Conservation (phyloP, 53 echinoderm and acorn worm species). For the Crossaster papposus region DNA sequence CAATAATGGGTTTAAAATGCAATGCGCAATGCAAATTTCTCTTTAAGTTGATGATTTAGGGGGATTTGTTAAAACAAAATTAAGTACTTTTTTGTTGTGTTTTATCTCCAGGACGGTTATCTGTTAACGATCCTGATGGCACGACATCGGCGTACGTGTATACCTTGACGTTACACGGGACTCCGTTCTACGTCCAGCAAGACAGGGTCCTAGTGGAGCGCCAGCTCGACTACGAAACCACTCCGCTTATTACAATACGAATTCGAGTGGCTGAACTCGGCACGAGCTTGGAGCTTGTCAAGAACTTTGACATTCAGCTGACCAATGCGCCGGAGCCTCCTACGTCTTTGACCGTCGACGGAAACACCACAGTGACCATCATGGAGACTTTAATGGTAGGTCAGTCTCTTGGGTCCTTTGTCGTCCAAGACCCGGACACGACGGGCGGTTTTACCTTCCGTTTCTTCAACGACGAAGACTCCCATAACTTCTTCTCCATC, state of each 20-base stretch:
- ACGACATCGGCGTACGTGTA: constrained; percentile 57
- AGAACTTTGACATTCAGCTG: constrained; percentile 64
- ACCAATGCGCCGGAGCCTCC: constrained; percentile 61
- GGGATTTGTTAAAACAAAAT: not conserved
- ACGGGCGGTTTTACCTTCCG: constrained; percentile 29
- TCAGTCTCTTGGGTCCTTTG: constrained; percentile 33
- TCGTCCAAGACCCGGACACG: constrained; percentile 57
- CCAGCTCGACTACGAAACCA: constrained; percentile 54
- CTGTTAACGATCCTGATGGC: constrained; percentile 59
- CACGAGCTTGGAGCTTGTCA: constrained; percentile 43
- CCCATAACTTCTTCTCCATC: constrained; percentile 39
- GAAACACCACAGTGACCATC: constrained; percentile 55
- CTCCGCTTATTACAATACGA: constrained; percentile 57
- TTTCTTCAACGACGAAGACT: constrained; percentile 25
- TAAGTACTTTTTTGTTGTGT: not conserved
- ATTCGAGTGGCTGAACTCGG: constrained; percentile 56
- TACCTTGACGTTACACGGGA: constrained; percentile 50
- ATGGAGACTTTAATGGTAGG: constrained; percentile 46
- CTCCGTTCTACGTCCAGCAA: constrained; percentile 61
- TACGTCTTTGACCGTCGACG: constrained; percentile 59
- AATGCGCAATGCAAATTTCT: not conserved
- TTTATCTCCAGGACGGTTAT: constrained; percentile 36
- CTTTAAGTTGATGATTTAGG: not conserved
- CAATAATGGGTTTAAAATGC: too few relatives aligned
- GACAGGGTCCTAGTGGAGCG: constrained; percentile 52